These are phyloP conservation scores for Molossus molossus DNA, from an alignment of 2,797 vertebrate genomes.

Conservation along the genomic window DNA sequence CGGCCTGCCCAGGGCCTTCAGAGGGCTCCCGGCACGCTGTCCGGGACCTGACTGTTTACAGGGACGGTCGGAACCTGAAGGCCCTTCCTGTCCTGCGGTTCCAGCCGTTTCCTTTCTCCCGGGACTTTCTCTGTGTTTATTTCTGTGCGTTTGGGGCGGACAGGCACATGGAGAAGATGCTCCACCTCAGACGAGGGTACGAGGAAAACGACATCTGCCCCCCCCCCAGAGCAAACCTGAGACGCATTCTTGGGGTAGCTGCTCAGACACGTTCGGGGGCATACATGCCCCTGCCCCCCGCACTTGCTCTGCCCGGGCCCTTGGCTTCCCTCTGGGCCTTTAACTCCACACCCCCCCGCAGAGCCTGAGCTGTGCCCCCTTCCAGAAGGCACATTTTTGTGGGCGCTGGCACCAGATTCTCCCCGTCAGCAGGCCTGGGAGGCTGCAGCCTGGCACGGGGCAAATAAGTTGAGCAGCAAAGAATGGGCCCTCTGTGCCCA, in stretches of 20 bases:
- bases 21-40: not conserved
- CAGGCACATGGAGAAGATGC: not conserved
- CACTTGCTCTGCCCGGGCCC: not conserved
- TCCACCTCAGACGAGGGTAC: not conserved
- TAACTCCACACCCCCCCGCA: no score
- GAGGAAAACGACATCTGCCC: not conserved
- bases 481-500: constrained; percentile 72
- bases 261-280: not conserved
- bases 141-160: not conserved
- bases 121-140: not conserved
- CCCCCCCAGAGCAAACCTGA: not conserved
- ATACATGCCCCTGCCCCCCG: fast-evolving
- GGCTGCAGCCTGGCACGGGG: constrained; percentile 70
- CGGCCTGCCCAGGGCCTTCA: not conserved
- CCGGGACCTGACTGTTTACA: not conserved
- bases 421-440: constrained; percentile 70
- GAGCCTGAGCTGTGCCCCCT: not conserved
- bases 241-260: not conserved
- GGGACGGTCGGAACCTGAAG: not conserved
- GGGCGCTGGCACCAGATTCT: constrained; percentile 72
- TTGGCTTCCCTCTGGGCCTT: not conserved
- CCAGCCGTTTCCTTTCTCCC: not conserved
- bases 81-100: not conserved
- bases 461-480: constrained; percentile 68
- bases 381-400: constrained; percentile 68